A percentile compares a stretch with the other conserved stretches of the same genome.
Conservation (phyloP, 2,113 vertebrate genomes). For the Colius striatus region DNA sequence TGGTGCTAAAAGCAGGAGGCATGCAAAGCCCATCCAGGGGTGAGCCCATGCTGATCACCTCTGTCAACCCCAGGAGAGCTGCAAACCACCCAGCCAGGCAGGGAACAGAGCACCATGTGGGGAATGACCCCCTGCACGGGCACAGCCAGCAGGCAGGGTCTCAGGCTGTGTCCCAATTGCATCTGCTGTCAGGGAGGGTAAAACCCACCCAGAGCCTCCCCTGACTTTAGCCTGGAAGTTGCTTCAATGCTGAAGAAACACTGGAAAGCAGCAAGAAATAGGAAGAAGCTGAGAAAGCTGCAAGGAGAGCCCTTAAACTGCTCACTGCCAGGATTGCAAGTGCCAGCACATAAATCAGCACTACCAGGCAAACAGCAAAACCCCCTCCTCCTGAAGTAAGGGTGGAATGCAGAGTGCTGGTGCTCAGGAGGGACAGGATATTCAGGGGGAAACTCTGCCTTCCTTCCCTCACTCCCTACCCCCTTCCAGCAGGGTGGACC, state of each 20-base stretch:
- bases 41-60: accelerated
- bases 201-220: neutral
- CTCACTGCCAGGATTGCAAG: neutral
- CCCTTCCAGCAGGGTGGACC: neutral
- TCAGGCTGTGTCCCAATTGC: accelerated
- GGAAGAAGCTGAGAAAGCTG: neutral
- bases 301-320: neutral
- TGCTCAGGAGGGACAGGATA: neutral
- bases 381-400: neutral
- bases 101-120: neutral
- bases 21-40: neutral
- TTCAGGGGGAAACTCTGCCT: neutral
- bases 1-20: neutral
- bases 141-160: neutral
- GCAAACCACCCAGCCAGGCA: accelerated
- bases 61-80: accelerated
- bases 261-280: neutral
- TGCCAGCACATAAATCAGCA: neutral
- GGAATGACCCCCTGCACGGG: neutral
- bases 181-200: neutral
- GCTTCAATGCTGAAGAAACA: accelerated
- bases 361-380: neutral
- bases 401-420: too few relatives aligned
- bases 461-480: neutral
- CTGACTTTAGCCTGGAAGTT: neutral